Evolutionary conservation across 2,113 vertebrate genomes (phyloP).

Genomic region (Notothenia coriiceps): DNA sequence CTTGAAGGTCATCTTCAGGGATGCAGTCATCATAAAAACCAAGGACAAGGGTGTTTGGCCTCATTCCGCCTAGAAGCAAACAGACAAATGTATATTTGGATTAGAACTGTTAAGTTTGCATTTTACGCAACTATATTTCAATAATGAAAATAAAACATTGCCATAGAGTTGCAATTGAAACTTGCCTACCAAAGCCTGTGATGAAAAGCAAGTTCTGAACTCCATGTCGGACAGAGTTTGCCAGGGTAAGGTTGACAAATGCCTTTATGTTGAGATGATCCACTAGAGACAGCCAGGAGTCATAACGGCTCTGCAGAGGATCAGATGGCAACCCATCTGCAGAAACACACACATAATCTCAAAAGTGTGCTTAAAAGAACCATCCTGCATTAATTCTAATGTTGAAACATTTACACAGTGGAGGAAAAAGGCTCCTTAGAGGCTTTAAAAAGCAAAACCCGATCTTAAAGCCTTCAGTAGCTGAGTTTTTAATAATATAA

Average conservation of each 20-base stretch:
- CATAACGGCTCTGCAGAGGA: slow-evolving; percentile 85
- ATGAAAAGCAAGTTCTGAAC: slow-evolving; percentile 91
- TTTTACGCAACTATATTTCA: background rate
- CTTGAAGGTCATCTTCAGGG: slow-evolving; percentile 84
- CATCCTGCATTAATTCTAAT: background rate
- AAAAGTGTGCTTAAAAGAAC: background rate
- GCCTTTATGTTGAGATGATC: slow-evolving; percentile 91
- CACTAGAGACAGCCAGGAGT: slow-evolving; percentile 89
- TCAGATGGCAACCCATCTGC: slow-evolving; percentile 86
- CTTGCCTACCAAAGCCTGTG: slow-evolving; percentile 87
- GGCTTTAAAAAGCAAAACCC: no score
- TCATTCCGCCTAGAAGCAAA: slow-evolving; percentile 85
- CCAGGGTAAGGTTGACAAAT: slow-evolving; percentile 90
- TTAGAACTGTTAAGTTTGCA: background rate
- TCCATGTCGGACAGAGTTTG: slow-evolving; percentile 84
- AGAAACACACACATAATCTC: slow-evolving; percentile 6
- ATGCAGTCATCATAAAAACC: slow-evolving; percentile 87
- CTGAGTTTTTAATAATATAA: background rate
- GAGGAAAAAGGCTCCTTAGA: background rate
- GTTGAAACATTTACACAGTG: no score
- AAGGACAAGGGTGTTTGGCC: slow-evolving; percentile 88
- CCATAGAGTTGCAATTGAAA: background rate
- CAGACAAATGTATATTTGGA: background rate
- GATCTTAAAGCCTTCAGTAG: background rate
- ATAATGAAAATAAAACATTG: background rate